phyloP scores from a whole-genome alignment of 2,888 invertebrate species.

The Clunio marinus region DNA sequence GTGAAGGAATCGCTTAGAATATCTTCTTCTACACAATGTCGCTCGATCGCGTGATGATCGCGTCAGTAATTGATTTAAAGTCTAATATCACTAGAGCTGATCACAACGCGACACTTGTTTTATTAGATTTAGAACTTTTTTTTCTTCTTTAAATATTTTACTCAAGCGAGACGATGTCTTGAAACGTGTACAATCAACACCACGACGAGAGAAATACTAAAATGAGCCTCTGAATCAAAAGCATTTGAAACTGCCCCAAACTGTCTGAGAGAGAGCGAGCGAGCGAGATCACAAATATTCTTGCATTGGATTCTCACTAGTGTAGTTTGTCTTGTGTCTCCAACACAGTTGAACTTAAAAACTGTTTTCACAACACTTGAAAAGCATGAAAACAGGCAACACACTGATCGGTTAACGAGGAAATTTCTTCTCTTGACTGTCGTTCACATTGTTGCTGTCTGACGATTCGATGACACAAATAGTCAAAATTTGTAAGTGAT shows the following conservation, averaged over 20 bases:
- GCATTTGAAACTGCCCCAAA: conserved; percentile 8
- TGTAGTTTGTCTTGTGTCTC: too few species aligned
- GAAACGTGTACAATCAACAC: conserved; percentile 27
- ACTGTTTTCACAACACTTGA: neutral
- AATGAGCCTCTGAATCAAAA: conserved; percentile 15
- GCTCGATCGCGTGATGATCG: neutral
- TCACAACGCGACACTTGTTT: neutral
- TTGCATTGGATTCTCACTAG: neutral
- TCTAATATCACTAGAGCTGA: neutral
- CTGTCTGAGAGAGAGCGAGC: conserved; percentile 11
- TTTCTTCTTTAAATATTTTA: neutral
- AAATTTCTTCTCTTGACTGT: conserved; percentile 7
- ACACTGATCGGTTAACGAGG: neutral
- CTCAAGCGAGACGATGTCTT: conserved; percentile 18
- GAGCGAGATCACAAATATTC: conserved; percentile 13
- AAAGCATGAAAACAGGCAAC: neutral
- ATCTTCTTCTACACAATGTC: neutral
- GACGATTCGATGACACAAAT: conserved; percentile 12
- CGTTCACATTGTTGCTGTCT: neutral
- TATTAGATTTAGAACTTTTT: neutral
- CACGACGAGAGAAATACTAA: conserved; percentile 36
- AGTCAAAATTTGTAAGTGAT: neutral
- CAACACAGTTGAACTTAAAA: too few species aligned
- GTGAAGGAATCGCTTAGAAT: too few species aligned
- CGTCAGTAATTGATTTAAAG: neutral